Evolutionary conservation across 1,140 invertebrate genomes (phyloP).

Genomic region (Anastrepha obliqua): DNA sequence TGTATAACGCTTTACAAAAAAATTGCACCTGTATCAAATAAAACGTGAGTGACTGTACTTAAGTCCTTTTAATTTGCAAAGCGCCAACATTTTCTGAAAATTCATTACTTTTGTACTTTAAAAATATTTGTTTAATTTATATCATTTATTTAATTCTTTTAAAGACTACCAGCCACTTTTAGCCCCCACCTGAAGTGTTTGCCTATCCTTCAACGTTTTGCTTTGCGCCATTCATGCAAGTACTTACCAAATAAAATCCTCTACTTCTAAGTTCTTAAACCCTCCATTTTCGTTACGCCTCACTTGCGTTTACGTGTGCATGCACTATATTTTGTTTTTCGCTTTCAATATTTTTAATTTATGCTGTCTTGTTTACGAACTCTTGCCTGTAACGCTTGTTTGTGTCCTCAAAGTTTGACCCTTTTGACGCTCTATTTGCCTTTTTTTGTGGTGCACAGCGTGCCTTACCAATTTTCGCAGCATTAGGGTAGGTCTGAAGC

Average conservation of each 20-base stretch:
- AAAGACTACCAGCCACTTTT: slow-evolving; percentile 19
- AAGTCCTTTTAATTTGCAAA: neutral
- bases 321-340: neutral
- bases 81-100: neutral
- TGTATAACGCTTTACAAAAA: too few relatives aligned
- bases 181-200: neutral
- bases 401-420: slow-evolving; percentile 39
- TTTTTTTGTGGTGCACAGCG: neutral
- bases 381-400: slow-evolving; percentile 35
- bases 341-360: slow-evolving; percentile 41
- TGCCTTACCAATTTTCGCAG: neutral
- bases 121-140: slow-evolving; percentile 16
- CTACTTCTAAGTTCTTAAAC: neutral
- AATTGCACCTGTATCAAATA: too few relatives aligned
- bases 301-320: neutral
- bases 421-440: slow-evolving; percentile 34
- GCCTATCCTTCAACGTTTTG: neutral
- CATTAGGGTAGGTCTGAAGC: slow-evolving; percentile 44
- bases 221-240: neutral
- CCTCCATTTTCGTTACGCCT: neutral
- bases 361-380: slow-evolving; percentile 44
- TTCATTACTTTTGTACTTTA: neutral
- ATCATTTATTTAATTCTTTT: slow-evolving; percentile 2
- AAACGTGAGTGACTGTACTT: too few relatives aligned
- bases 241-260: slow-evolving; percentile 23